Evolutionary conservation across 1,140 invertebrate genomes (phyloP), one percentile per base, ranked within the genome.

Genomic region (Formica exsecta): DNA sequence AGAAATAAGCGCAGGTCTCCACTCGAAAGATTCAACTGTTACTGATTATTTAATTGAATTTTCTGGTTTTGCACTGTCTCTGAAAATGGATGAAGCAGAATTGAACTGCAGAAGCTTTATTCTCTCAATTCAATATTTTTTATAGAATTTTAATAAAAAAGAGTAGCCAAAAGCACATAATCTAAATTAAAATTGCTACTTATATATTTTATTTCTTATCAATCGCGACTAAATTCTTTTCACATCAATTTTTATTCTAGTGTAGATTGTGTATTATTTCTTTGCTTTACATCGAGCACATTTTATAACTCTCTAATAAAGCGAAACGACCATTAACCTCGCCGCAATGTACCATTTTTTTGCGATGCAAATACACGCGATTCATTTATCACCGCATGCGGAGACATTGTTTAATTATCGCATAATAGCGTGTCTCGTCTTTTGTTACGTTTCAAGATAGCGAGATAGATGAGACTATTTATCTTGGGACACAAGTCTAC

Each of bases 401-500:
- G 19, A 65, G 61, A 66, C 41, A 36, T 62, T 62, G 41, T 66
- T 77, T 77, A 77, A 77, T 51, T 77, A 13, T 66, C 41, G 29
- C 61, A 44, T 79, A 66, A 79, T 29, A 13, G n/a, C 29, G 64
- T 22, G n/a, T 8, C 57, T 11, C 38, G 74, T 76, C 7, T n/a
- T 79, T 68, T 68, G 19, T 79, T 66, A 68, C 19, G 70, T 22
- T 41, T 80, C 32, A 19, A 8, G 61, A 54, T 79, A 54, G 13
- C 22, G 22, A 80, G 32, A 68, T 41, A 68, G 36, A 70, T 16
- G 29, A 54, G 76, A 22, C 22, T 51, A 70, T 57, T 70, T 36
- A 38, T 70, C 76, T 80, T 41, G 32, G 41, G 44, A 79, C 76
- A 79, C 76, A 79, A 36, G 29, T 29, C 41, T 66, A n/a, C 29